Evolutionary conservation across 2,113 vertebrate species (phyloP), one percentile per base, ranked within the genome.

Genomic region (Cnemophilus loriae): DNA sequence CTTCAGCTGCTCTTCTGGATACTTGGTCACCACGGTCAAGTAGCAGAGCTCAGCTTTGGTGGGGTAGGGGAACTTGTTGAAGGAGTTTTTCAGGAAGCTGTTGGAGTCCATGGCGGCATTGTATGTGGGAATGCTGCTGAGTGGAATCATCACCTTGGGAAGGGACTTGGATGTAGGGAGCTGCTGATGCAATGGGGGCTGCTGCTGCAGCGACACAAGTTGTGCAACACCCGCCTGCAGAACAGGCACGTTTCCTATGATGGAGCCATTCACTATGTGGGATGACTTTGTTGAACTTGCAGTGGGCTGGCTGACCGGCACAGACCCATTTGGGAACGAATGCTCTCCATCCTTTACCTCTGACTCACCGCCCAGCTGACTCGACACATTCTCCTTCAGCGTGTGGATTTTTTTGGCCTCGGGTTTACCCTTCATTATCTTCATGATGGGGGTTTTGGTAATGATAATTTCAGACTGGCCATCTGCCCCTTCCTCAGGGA

Each of bases 11-110:
- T 99, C 99, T 93, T 99, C 99, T 0, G 99, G 99, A 73, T 99
- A 99, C 97, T 99, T 99, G 39, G 99, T 99, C 95, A 99, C 99
- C 74, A 99, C 99, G 0, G 99, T 99, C 97, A 99, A 95, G 90
- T 99, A 99, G 98, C 99, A 99, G 81, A 99, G 99, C 96, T 99
- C 99, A 0, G 99, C 99, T 97, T 99, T 99, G 32, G 99, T 99
- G 14, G 99, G 99, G 94, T 99, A 99, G 5, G 99, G 99, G 84
- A 99, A 99, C 96, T 99, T 99, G 93, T 99, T 99, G 97, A 99
- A 99, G 75, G 99, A 99, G 84, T 99, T 99, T 96, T 99, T 99
- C 73, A 99, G 97, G 94, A 99, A 99, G 95, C 99, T 99, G 88
- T 99, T 99, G 70, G 98, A 99, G 97, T 99, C 99, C 99, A 99